Conservation (phyloP, 2,888 invertebrate genomes). For the Phorcus lineatus region DNA sequence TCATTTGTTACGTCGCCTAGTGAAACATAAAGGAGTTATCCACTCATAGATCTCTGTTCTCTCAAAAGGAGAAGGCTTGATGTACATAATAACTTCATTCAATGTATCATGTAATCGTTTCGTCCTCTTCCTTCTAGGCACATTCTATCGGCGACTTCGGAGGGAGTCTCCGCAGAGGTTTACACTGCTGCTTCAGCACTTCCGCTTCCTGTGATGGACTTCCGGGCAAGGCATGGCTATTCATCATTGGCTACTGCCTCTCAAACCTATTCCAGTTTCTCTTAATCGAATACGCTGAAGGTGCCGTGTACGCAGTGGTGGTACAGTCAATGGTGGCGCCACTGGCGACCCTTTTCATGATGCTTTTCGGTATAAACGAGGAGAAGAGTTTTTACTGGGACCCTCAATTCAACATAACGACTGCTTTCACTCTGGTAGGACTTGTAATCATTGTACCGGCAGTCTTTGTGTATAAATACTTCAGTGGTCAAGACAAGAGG, state of each 20-base stretch:
- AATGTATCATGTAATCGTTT: no score
- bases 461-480: constrained; percentile 56
- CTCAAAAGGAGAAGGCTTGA: no score
- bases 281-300: constrained; percentile 61
- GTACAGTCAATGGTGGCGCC: constrained; percentile 59
- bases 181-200: constrained; percentile 32
- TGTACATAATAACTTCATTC: no score
- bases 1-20: no score
- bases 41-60: no score
- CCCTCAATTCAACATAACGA: constrained; percentile 54
- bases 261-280: constrained; percentile 58
- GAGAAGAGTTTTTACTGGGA: constrained; percentile 49
- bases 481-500: constrained; percentile 53
- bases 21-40: no score
- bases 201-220: constrained; percentile 32
- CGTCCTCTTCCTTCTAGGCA: constrained; percentile 49
- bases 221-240: constrained; percentile 49
- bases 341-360: constrained; percentile 60
- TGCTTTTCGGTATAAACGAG: constrained; percentile 53
- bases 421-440: constrained; percentile 54
- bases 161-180: constrained; percentile 16
- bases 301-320: constrained; percentile 58
- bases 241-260: constrained; percentile 48
- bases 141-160: constrained; percentile 39
- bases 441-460: constrained; percentile 58